Evolutionary conservation across 1,140 invertebrate genomes (phyloP).

Genomic region (Scaptomyza hsui): DNA sequence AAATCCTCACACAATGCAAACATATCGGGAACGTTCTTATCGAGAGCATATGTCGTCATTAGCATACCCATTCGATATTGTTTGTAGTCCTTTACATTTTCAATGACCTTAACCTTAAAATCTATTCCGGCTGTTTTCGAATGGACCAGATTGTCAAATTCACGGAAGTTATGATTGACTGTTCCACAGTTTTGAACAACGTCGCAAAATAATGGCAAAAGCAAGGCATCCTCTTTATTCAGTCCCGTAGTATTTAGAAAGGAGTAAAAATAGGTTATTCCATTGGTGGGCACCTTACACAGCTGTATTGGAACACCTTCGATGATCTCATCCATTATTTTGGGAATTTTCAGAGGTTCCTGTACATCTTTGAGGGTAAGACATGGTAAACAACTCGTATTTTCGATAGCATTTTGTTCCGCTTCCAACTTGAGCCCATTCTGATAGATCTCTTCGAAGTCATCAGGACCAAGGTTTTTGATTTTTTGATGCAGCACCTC

Average conservation of each 20-base stretch:
- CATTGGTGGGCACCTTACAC: slow-evolving; percentile 92
- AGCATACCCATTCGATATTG: slow-evolving; percentile 90
- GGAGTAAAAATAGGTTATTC: slow-evolving; percentile 92
- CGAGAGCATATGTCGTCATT: slow-evolving; percentile 93
- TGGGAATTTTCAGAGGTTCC: slow-evolving; percentile 86
- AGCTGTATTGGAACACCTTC: slow-evolving; percentile 88
- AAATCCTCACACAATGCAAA: slow-evolving; percentile 92
- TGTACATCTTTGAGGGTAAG: slow-evolving; percentile 90
- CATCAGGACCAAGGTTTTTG: slow-evolving; percentile 85
- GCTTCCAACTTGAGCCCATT: slow-evolving; percentile 89
- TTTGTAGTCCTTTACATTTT: slow-evolving; percentile 87
- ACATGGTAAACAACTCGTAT: slow-evolving; percentile 91
- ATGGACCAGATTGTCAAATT: slow-evolving; percentile 91
- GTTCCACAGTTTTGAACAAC: slow-evolving; percentile 93
- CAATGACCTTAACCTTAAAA: slow-evolving; percentile 88
- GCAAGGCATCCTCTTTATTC: slow-evolving; percentile 87
- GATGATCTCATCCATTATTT: slow-evolving; percentile 85
- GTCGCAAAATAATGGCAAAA: slow-evolving; percentile 93
- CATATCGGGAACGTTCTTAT: slow-evolving; percentile 92
- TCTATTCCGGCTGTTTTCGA: slow-evolving; percentile 91
- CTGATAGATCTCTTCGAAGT: slow-evolving; percentile 88
- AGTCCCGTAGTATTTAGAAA: slow-evolving; percentile 89
- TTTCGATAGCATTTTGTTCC: slow-evolving; percentile 89
- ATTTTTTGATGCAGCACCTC: slow-evolving; percentile 88
- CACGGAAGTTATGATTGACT: slow-evolving; percentile 89